Evolutionary conservation across 2,113 vertebrate genomes (phyloP).

Genomic region (Ptilorrhoa leucosticta): DNA sequence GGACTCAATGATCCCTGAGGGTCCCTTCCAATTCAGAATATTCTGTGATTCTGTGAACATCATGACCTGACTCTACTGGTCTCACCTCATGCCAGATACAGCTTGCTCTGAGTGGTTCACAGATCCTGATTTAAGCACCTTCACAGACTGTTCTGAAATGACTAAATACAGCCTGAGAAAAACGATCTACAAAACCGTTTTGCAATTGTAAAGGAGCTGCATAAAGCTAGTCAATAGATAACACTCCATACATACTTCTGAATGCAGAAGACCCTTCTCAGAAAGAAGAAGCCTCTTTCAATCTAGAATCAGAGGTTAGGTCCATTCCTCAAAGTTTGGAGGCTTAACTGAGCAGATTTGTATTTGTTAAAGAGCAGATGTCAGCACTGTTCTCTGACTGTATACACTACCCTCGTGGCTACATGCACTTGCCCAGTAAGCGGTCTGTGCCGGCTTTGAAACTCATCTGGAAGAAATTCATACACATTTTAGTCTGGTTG

Average conservation of each 20-base stretch:
- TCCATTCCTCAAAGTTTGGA: not conserved
- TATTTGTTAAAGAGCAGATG: not conserved
- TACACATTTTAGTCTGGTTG: not conserved
- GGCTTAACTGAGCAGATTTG: not conserved
- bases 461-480: not conserved
- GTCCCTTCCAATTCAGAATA: too few relatives aligned
- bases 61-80: not conserved
- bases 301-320: not conserved
- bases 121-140: not conserved
- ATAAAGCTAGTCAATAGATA: not conserved
- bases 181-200: not conserved
- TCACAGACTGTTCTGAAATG: not conserved
- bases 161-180: not conserved
- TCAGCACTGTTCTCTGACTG: fast-evolving
- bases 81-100: not conserved
- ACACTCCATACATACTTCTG: not conserved
- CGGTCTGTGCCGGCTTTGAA: not conserved
- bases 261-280: not conserved
- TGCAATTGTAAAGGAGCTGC: not conserved
- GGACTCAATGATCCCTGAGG: not conserved
- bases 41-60: not conserved
- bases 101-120: not conserved
- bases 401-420: too few relatives aligned
- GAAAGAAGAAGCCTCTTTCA: not conserved
- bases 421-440: not conserved